Base-by-base conservation (phyloP, 92 coral and sea anemone species). In the Palythoa grandis region DNA sequence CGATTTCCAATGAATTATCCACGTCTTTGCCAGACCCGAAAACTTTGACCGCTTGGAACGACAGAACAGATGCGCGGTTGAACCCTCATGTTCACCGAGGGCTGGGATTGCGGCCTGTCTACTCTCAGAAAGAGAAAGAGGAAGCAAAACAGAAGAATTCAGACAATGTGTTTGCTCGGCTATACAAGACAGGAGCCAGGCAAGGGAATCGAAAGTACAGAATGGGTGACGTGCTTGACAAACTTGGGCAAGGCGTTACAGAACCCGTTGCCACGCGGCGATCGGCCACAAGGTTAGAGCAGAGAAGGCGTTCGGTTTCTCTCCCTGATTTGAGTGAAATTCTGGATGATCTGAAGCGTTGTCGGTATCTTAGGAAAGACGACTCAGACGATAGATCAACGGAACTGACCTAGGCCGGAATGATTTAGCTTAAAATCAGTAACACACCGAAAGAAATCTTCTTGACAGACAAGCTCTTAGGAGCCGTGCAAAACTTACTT, bases 261-360 rank as follows among this genome's bases (percentile, higher is more conserved):
- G 76, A 77, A 75, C 15, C 63, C 14, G 50, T 0, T 13, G 39
- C 48, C 3, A 69, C 84, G 35, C 60, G 39, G 19, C 78, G 54
- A 37, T 76, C 79, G 29, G 82, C 43, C 4, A 8, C 84, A 17
- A 83, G 91, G 24, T 60, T 83, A 15, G 86, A 87, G 12, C 86
- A 79, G 37, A 82, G 95, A 43, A 88, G 97, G 37, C 76, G 95
- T 23, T 94, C 98, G 11, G 39, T 88, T 48, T 92, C 95, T 65
- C 67, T 94, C 54, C 93, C 98, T 14, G 98, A 94, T 76, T 70
- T 92, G 78, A 86, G 91, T 38, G 82, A 84, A 69, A 83, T 92
- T 77, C 61, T 84, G n/a, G 91, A 91, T 13, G 70, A 83, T 50
- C 79, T 92, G 56, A 94, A 88, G 74, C 77, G 85, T 43, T 94